Base-by-base conservation (phyloP, 1,140 invertebrate species). In the Riptortus pedestris region DNA sequence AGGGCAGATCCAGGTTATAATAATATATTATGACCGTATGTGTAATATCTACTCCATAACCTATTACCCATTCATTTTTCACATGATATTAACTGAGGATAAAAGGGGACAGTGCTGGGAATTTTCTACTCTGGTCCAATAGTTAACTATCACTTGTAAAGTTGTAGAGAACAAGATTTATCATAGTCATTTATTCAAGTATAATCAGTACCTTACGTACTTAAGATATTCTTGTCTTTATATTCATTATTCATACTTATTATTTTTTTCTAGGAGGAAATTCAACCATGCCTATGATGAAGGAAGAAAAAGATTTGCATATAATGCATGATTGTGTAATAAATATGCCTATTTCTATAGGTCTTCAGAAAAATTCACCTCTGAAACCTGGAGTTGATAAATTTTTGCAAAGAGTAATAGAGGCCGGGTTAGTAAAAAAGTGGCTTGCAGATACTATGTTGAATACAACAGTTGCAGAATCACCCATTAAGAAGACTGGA, bases 281-380 rank as follows among this genome's bases (percentile, higher is more conserved):
- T 38, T 7, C 31, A 38, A 38, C 31, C 14, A 38, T 38, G 14
- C 31, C 5, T n/a, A n/a, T n/a, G n/a, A n/a, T n/a, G 26, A 14
- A 55, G 26, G 24, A 24, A 20, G 24, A 55, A 55, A 55, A 55
- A 18, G 51, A 69, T 22, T 73, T 90, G 16, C 88, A 90, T 67
- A 86, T 90, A 20, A 91, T 91, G 88, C 74, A 77, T 29, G 83
- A 88, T 64, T 91, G 88, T 73, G 80, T 87, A 1, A 82, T 90
- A 22, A 81, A 86, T 65, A 86, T 89, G 79, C 88, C 88, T 0
- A 81, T 90, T 48, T 87, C 86, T 2, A 75, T 91, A 63, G 88
- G 86, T 2, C 77, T 90, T 69, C 84, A 88, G 69, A 90, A 86
- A 70, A 89, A 90, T 74, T 90, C 87, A 1, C 85, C 88, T 4